These are phyloP conservation scores for Sus scrofa DNA, from an alignment of 2,113 vertebrate genomes.

Conservation along the genomic window T2T-Sscrofa CM000817.6:153858001-153858500, in stretches of 20 bases:
- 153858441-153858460: conserved; percentile 4
- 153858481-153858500: conserved; percentile 26
- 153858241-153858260: conserved; percentile 15
- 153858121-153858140: not conserved
- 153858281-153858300: conserved; percentile 17
- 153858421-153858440: not conserved
- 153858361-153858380: not conserved
- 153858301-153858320: conserved; percentile 10
- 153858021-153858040: not conserved
- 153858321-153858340: not conserved
- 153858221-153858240: not conserved
- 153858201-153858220: too few relatives aligned
- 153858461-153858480: conserved; percentile 15
- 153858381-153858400: not conserved
- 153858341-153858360: conserved; percentile 3
- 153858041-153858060: not conserved
- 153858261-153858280: not conserved
- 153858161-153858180: not conserved
- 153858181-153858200: too few relatives aligned
- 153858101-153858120: not conserved
- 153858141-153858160: conserved; percentile 1
- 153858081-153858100: not conserved
- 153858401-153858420: not conserved
- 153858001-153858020: not conserved
- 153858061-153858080: not conserved